Base-by-base conservation (phyloP, 2,888 invertebrate genomes). In the Polyommatus icarus region DNA sequence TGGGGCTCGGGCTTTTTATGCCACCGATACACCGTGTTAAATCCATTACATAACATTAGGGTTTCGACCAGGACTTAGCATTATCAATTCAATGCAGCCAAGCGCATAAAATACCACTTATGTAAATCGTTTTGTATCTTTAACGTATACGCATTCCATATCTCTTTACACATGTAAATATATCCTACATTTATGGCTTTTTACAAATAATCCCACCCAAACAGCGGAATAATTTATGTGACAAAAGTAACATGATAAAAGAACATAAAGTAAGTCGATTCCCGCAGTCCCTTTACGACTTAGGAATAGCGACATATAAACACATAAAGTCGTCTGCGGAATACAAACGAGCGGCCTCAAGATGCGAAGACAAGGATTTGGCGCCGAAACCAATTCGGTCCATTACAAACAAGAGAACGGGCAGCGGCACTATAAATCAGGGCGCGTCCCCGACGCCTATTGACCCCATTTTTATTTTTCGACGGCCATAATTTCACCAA, bases 381-480 rank as follows among this genome's bases (percentile, higher is more conserved):
- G 50, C 71, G 71, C 59, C 54, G 29, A 78, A 67, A 79, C 78
- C 78, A 77, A 80, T 79, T 46, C 29, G 32, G 54, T 29, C 77
- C 78, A 80, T 81, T 80, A 80, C 77, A 78, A 82, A 81, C 81
- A 78, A 80, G 77, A 78, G 80, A 80, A 75, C 54, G 54, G 75
- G 24, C 75, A 24, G 50, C 78, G 79, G 77, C 79, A 76, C 78
- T 80, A 83, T 86, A 85, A 84, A 86, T 84, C 83, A 84, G 82
- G 83, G 83, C 83, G 84, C 81, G 84, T 82, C 87, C 83, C 80
- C 84, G 85, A 83, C 84, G 84, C 84, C 87, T 83, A 84, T 84
- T 84, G 85, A 83, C 85, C 87, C 83, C 85, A 81, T 86, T 86
- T 84, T 82, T 83, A 82, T 83, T 83, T 84, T 86, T 84, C 83